A percentile compares a stretch with the other conserved stretches of the same genome.
These are phyloP conservation scores for Litocranius walleri DNA, from an alignment of 2,113 vertebrate genomes.

Conservation along the genomic window DNA sequence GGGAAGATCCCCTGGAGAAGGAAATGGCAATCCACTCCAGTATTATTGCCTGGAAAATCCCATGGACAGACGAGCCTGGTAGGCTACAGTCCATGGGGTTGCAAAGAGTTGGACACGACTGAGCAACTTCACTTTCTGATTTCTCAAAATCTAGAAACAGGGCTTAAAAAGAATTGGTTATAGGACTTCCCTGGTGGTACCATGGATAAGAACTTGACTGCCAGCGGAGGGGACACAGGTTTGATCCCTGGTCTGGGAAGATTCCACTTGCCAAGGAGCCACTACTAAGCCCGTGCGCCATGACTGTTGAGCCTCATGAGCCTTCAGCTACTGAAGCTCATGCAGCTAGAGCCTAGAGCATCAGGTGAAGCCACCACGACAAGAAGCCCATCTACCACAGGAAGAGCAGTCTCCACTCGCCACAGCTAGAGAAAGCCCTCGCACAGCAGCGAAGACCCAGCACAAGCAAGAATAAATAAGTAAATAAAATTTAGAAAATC, in stretches of 20 bases:
- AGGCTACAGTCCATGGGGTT: too few relatives aligned
- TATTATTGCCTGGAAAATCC: too few relatives aligned
- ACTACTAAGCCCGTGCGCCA: fast-evolving
- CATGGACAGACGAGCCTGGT: too few relatives aligned
- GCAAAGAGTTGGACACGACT: too few relatives aligned
- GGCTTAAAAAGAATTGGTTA: background rate
- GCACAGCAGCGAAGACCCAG: background rate
- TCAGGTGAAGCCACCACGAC: background rate
- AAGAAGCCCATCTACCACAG: background rate
- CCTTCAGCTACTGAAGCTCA: background rate
- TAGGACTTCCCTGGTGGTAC: background rate
- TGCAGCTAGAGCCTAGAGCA: background rate
- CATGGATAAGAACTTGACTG: background rate
- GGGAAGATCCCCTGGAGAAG: too few relatives aligned
- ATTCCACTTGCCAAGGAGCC: background rate
- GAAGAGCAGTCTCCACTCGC: background rate
- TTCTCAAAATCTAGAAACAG: background rate
- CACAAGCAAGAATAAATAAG: background rate
- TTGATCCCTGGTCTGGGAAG: background rate
- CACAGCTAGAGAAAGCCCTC: background rate
- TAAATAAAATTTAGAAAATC: background rate
- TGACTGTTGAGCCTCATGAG: fast-evolving
- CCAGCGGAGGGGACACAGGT: background rate
- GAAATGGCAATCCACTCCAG: too few relatives aligned
- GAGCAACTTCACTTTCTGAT: background rate